Evolutionary conservation across 2,797 vertebrate species (phyloP).

Genomic region (Pampus argenteus): DNA sequence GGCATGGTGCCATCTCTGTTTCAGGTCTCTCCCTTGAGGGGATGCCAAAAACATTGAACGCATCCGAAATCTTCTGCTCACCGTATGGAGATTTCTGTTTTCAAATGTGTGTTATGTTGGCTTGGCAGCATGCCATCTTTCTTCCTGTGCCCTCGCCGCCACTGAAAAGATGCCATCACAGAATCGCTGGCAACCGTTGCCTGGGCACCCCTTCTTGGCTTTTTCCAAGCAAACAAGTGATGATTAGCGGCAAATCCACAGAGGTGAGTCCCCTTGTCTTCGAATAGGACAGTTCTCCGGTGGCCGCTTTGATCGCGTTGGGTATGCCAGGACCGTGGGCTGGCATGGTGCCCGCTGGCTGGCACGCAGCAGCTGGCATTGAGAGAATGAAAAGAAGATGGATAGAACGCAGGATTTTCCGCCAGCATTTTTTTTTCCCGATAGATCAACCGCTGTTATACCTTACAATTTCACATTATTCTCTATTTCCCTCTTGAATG

Average conservation of each 20-base stretch:
- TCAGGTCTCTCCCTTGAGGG: conserved; percentile 72
- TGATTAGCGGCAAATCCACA: conserved; percentile 72
- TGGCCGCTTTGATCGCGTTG: conserved; percentile 41
- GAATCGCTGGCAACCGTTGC: conserved; percentile 71
- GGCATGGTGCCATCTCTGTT: conserved; percentile 78
- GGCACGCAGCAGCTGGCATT: conserved; percentile 60
- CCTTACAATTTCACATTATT: conserved; percentile 29
- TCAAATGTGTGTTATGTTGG: conserved; percentile 62
- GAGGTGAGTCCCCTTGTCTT: conserved; percentile 72
- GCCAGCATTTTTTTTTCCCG: conserved; percentile 25
- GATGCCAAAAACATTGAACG: conserved; percentile 67
- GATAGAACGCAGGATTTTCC: conserved; percentile 45
- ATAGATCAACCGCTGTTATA: conserved; percentile 28
- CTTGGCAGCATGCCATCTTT: conserved; percentile 78
- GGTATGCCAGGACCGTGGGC: conserved; percentile 46
- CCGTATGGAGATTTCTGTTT: conserved; percentile 71
- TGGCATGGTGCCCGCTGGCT: conserved; percentile 72
- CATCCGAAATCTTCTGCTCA: conserved; percentile 66
- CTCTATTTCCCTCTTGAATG: conserved; percentile 46
- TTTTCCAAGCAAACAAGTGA: conserved; percentile 74
- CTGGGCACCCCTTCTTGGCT: conserved; percentile 69
- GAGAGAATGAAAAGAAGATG: conserved; percentile 41
- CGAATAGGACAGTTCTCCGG: conserved; percentile 46
- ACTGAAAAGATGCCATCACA: conserved; percentile 74
- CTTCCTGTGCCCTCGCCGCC: conserved; percentile 59